A percentile compares a stretch with the other conserved stretches of the same genome.
These are phyloP conservation scores for Oligia strigilis DNA, from an alignment of 2,888 invertebrate species.

Conservation along the genomic window DNA sequence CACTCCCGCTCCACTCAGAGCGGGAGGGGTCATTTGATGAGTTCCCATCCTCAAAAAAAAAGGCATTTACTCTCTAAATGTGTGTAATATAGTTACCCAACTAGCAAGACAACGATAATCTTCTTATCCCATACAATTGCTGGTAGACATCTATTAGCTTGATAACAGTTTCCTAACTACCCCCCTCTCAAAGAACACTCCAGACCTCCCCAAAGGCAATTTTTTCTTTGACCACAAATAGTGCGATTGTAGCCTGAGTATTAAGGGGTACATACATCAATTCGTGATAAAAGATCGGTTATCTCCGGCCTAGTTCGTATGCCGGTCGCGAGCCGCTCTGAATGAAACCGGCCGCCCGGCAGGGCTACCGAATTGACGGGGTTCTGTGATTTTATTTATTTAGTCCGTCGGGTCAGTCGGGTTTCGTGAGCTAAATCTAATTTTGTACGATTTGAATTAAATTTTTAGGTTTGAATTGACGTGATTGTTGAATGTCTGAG, in stretches of 20 bases:
- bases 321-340: constrained; percentile 55
- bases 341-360: constrained; percentile 51
- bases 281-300: constrained; percentile 79
- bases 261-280: constrained; percentile 74
- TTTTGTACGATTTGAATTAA: background rate
- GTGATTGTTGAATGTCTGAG: background rate
- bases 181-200: background rate
- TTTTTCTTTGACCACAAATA: constrained; percentile 52
- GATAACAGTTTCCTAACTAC: background rate
- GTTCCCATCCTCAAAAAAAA: too few species aligned
- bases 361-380: constrained; percentile 53
- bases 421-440: background rate
- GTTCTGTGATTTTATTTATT: constrained; percentile 37
- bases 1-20: too few species aligned
- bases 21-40: too few species aligned
- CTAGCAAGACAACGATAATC: background rate
- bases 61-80: background rate
- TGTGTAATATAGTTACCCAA: background rate
- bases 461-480: too few species aligned
- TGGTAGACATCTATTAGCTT: background rate
- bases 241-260: constrained; percentile 46
- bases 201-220: constrained; percentile 3
- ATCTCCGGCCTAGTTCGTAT: constrained; percentile 72
- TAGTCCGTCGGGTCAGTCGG: background rate
- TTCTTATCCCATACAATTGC: background rate